Conservation (phyloP, 2,888 invertebrate species). For the Sarcophaga rosellei region DNA sequence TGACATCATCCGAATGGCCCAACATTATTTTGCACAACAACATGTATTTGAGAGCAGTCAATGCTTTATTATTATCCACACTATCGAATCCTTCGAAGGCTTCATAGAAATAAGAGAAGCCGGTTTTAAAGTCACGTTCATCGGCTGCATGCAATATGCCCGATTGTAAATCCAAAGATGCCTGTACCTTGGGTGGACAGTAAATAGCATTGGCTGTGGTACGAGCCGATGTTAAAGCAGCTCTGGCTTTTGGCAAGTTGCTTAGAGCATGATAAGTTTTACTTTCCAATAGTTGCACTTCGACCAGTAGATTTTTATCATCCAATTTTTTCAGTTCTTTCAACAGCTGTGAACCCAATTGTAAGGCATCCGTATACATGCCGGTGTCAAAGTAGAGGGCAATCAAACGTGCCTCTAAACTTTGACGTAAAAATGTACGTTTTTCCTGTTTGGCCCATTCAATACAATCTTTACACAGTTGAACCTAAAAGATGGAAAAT, state of each 20-base stretch:
- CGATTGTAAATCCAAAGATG: constrained; percentile 97
- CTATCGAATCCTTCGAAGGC: constrained; percentile 99
- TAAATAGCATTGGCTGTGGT: constrained; percentile 99
- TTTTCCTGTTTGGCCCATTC: constrained; percentile 99
- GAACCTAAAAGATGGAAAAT: constrained; percentile 81
- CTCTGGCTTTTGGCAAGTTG: constrained; percentile 97
- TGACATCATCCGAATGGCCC: constrained; percentile 97
- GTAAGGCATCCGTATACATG: constrained; percentile 93
- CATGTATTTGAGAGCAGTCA: constrained; percentile 99
- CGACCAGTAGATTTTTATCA: constrained; percentile 98
- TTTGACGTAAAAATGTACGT: constrained; percentile 97
- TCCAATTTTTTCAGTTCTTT: constrained; percentile 99
- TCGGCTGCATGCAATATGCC: constrained; percentile 99
- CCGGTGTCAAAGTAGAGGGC: constrained; percentile 96
- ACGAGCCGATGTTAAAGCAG: constrained; percentile 97
- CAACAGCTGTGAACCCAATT: constrained; percentile 92
- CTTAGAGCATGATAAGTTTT: constrained; percentile 99
- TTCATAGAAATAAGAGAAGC: constrained; percentile 99
- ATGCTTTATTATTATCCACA: constrained; percentile 94
- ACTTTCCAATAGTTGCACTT: constrained; percentile 98
- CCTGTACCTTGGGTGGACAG: constrained; percentile 99
- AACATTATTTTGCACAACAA: constrained; percentile 99
- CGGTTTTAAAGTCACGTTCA: constrained; percentile 99
- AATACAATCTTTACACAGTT: constrained; percentile 98
- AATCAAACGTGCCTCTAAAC: constrained; percentile 96